Evolutionary conservation across 1,140 invertebrate genomes (phyloP).

Genomic region (Drosophila kurseongensis): DNA sequence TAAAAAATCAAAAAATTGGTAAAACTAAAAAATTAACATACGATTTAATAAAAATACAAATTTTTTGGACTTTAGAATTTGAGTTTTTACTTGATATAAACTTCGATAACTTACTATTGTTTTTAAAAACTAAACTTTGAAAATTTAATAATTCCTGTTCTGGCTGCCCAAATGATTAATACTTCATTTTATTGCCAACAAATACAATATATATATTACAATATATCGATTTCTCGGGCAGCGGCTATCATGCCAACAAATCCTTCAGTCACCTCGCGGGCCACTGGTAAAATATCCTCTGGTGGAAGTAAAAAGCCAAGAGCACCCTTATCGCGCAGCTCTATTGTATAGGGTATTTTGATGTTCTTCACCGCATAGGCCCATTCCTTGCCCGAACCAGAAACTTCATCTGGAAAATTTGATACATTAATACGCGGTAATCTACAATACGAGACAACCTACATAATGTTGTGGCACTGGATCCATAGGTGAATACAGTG

Average conservation of each 20-base stretch:
- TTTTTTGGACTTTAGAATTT: too few species aligned
- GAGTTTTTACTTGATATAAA: too few species aligned
- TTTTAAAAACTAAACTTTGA: neutral
- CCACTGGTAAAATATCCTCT: constrained; percentile 90
- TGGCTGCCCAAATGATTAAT: too few species aligned
- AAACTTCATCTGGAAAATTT: constrained; percentile 84
- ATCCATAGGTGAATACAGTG: constrained; percentile 85
- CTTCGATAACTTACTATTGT: too few species aligned
- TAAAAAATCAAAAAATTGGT: too few species aligned
- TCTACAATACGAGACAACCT: constrained; percentile 34
- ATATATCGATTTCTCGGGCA: constrained; percentile 77
- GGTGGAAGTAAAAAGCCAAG: constrained; percentile 92
- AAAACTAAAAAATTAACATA: too few species aligned
- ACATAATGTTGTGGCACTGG: constrained; percentile 85
- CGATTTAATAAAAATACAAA: too few species aligned
- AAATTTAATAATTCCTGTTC: too few species aligned
- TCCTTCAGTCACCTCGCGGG: constrained; percentile 89
- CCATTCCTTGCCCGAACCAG: constrained; percentile 89
- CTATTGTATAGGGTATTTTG: constrained; percentile 89
- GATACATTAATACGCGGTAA: neutral
- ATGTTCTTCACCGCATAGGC: constrained; percentile 88
- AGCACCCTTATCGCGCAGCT: constrained; percentile 89
- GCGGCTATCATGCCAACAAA: constrained; percentile 87
- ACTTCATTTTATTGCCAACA: neutral
- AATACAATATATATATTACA: constrained; percentile 25